These are phyloP conservation scores for Antheraea pernyi DNA, from an alignment of 1,140 invertebrate genomes.

Conservation along the genomic window DNA sequence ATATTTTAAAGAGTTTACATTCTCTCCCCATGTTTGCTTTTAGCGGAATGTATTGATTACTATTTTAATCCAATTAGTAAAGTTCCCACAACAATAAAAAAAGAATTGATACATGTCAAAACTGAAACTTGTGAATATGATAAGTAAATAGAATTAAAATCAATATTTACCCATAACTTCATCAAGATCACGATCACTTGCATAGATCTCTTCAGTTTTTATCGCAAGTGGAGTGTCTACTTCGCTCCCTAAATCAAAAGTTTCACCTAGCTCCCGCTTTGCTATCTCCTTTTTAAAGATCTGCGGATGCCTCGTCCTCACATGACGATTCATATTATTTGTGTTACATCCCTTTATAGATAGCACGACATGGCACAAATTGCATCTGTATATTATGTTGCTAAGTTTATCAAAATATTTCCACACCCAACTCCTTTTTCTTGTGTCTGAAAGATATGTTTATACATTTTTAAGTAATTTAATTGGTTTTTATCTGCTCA, in stretches of 20 bases:
- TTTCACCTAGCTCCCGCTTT: slow-evolving; percentile 18
- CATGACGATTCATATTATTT: slow-evolving; percentile 71
- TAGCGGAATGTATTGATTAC: too few species aligned
- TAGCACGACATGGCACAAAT: slow-evolving; percentile 56
- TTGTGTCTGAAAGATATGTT: slow-evolving; percentile 18
- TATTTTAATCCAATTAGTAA: too few species aligned
- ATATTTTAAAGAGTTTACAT: too few species aligned
- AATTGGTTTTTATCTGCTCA: too few species aligned
- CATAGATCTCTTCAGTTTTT: slow-evolving; percentile 33
- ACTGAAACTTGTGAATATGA: too few species aligned
- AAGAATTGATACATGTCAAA: too few species aligned
- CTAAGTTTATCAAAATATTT: slow-evolving; percentile 65
- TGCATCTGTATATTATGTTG: slow-evolving; percentile 62
- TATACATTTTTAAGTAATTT: too few species aligned
- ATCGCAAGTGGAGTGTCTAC: slow-evolving; percentile 30
- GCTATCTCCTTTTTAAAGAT: slow-evolving; percentile 35
- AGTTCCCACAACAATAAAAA: too few species aligned
- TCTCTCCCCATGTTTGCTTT: too few species aligned
- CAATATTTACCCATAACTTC: slow-evolving; percentile 32
- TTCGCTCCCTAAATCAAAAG: slow-evolving; percentile 22
- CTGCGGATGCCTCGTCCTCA: slow-evolving; percentile 56
- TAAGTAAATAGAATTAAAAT: background rate
- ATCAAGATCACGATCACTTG: slow-evolving; percentile 38
- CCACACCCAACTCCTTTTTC: slow-evolving; percentile 70
- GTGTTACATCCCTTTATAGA: slow-evolving; percentile 71